phyloP scores from a whole-genome alignment of 2,113 vertebrate genomes.

The Labeo rohita region DNA sequence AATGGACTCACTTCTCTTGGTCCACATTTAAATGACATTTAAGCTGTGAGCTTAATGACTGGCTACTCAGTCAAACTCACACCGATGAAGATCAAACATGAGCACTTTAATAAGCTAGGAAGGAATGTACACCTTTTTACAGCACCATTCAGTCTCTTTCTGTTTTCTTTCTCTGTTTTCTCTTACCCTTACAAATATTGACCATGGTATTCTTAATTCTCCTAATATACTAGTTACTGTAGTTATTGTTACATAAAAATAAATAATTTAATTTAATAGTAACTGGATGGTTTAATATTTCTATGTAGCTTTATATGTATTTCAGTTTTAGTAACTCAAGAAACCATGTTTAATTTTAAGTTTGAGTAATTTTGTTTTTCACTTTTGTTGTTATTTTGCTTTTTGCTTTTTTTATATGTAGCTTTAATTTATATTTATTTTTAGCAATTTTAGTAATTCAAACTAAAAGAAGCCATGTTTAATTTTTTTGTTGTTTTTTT shows the following conservation, averaged over 20 bases:
- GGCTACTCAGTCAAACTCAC: not conserved
- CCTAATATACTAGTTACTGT: not conserved
- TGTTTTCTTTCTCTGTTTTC: not conserved
- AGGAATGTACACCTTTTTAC: not conserved
- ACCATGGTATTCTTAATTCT: not conserved
- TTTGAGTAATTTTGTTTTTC: too few species aligned
- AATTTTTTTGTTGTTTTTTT: too few species aligned
- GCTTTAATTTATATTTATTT: too few species aligned
- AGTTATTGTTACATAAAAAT: not conserved
- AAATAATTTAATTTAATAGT: not conserved
- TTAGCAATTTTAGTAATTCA: too few species aligned
- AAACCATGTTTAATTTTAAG: too few species aligned
- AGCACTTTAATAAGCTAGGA: not conserved
- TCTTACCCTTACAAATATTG: not conserved
- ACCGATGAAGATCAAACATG: conserved; percentile 9
- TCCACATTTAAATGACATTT: conserved; percentile 4
- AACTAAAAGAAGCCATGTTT: too few species aligned
- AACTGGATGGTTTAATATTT: not conserved
- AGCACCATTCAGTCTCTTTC: not conserved
- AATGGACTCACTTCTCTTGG: not conserved
- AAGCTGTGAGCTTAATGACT: conserved; percentile 1
- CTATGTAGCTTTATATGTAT: not conserved
- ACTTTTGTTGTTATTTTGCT: too few species aligned
- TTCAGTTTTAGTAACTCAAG: not conserved
- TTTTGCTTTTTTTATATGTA: too few species aligned